Percentiles rank a stretch among this genome's conserved stretches.
Conservation (phyloP, 1,140 invertebrate species). For the Drosophila truncata region DNA sequence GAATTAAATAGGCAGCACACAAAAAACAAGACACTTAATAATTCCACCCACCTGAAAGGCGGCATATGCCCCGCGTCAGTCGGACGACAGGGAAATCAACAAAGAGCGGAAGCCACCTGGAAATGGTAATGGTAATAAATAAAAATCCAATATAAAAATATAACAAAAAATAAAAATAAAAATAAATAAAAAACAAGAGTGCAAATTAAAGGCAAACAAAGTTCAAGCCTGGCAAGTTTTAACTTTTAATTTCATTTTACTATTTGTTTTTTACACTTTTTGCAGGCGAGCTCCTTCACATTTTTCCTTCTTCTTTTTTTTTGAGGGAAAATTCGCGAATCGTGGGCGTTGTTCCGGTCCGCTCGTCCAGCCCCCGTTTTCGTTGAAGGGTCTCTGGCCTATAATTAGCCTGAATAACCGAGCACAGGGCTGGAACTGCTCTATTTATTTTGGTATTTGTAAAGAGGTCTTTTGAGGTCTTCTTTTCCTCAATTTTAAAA, state of each 20-base stretch:
- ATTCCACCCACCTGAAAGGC: constrained; percentile 29
- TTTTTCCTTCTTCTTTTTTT: constrained; percentile 23
- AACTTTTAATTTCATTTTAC: constrained; percentile 14
- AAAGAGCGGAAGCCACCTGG: not conserved
- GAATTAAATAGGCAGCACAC: constrained; percentile 26
- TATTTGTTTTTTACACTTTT: constrained; percentile 47
- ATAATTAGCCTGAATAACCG: constrained; percentile 16
- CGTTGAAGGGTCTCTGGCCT: not conserved
- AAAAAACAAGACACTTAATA: constrained; percentile 55
- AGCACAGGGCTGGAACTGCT: too few relatives aligned
- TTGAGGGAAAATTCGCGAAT: constrained; percentile 44
- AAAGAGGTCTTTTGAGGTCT: not conserved
- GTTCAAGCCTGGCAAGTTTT: constrained; percentile 37
- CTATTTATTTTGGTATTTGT: not conserved
- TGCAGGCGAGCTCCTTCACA: not conserved
- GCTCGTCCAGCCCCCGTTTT: constrained; percentile 62
- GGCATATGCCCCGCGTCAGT: constrained; percentile 59
- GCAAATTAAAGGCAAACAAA: constrained; percentile 57
- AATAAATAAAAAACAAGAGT: constrained; percentile 14
- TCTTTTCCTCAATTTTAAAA: too few relatives aligned
- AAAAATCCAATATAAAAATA: constrained; percentile 27
- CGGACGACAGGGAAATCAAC: constrained; percentile 15
- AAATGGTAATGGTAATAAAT: constrained; percentile 17
- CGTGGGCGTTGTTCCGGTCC: constrained; percentile 73
- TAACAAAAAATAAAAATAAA: constrained; percentile 13